These are phyloP conservation scores for Ictalurus punctatus DNA, from an alignment of 2,113 vertebrate species.

Conservation along the genomic window DNA sequence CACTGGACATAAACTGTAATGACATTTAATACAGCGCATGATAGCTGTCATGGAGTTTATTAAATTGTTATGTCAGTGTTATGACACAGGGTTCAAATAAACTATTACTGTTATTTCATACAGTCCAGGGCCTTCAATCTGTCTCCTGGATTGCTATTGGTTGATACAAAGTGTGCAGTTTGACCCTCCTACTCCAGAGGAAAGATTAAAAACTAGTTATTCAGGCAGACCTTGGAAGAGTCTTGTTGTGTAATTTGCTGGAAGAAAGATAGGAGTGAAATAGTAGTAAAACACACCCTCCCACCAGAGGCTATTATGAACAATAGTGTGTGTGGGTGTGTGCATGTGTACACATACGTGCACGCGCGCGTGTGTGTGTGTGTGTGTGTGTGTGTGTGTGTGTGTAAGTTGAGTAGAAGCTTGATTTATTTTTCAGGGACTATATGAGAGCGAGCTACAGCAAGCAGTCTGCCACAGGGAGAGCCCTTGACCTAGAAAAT, in stretches of 20 bases:
- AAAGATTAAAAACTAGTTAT: conserved; percentile 35
- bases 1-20: not conserved
- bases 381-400: conserved; percentile 53
- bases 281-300: conserved; percentile 36
- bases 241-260: conserved; percentile 11
- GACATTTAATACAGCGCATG: not conserved
- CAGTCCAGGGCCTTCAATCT: not conserved
- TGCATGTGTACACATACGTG: conserved; percentile 54
- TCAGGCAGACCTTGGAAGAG: conserved; percentile 16
- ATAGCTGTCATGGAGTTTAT: not conserved
- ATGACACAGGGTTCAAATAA: not conserved
- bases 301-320: conserved; percentile 15
- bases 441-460: conserved; percentile 70
- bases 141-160: not conserved
- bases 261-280: conserved; percentile 4
- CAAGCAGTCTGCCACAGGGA: conserved; percentile 72
- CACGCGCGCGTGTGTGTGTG: too few species aligned
- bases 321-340: conserved; percentile 30
- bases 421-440: conserved; percentile 76
- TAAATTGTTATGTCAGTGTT: not conserved
- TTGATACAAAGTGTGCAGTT: not conserved
- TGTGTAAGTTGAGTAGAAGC: conserved; percentile 73
- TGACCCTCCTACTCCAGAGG: not conserved
- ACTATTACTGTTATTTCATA: not conserved
- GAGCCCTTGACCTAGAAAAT: conserved; percentile 79